Base-by-base conservation (phyloP, 2,888 invertebrate genomes). In the Loripinus fragilis region DNA sequence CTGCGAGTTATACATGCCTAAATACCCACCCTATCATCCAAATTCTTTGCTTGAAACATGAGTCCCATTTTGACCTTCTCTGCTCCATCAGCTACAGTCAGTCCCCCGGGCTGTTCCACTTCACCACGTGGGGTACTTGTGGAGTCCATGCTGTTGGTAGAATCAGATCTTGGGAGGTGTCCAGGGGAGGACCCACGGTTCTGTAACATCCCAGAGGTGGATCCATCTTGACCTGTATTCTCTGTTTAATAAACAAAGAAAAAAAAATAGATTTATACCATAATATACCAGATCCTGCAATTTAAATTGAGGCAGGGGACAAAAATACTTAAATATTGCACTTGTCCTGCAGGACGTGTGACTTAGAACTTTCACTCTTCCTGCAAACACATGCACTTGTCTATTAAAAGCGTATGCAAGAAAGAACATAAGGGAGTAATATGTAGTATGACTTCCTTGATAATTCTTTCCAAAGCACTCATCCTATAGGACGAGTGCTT, bases 1-100 rank as follows among this genome's bases (percentile, higher is more conserved):
- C n/a, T n/a, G n/a, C n/a, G n/a, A n/a, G n/a, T n/a, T 38, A 38
- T 38, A 38, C 38, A 38, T 5, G 41, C 85, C 72, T 38, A 38
- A 5, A 38, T 5, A 45, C 85, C 72, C 78, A 92, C 92, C 89
- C 89, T 86, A 48, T 91, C 90, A 73, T 90, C 90, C 68, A 92
- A 82, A 30, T 78, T 84, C 23, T 83, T 76, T 2, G 92, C 86
- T 76, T 91, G 88, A 20, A 87, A 81, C 76, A 88, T 74, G 30
- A 92, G 84, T 55, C 87, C 87, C 15, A 89, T 76, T 77, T 90
- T 92, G 72, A 90, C 88, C 17, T 83, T 85, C 67, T 90, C 90
- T 3, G 88, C 89, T 41, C 85, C 89, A 68, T 81, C 83, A 41
- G 83, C 85, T 17, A 81, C 75, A 12, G 76, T 75, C 12, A 71